Conservation (phyloP, 1,140 invertebrate genomes). For the Anastrepha ludens region DNA sequence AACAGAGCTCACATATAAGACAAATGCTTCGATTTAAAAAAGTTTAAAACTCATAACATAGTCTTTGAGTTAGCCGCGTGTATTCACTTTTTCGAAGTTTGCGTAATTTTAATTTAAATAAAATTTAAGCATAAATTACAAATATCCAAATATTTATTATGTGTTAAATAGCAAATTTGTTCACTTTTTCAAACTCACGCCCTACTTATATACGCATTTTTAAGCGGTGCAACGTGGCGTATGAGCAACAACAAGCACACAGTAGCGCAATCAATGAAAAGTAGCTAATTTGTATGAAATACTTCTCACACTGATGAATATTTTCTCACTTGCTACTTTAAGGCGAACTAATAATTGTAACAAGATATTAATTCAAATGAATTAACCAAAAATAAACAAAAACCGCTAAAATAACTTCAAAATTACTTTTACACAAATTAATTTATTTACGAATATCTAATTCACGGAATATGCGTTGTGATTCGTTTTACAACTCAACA, state of each 20-base stretch:
- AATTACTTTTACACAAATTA: background rate
- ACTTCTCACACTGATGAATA: background rate
- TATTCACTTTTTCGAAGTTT: too few relatives aligned
- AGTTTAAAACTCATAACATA: too few relatives aligned
- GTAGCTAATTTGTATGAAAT: background rate
- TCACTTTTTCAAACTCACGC: too few relatives aligned
- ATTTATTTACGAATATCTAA: background rate
- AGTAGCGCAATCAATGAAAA: background rate
- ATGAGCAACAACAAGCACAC: background rate
- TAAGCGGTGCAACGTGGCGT: background rate
- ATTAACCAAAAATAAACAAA: background rate
- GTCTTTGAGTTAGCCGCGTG: too few relatives aligned
- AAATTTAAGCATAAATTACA: too few relatives aligned
- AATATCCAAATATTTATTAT: too few relatives aligned
- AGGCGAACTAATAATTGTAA: background rate
- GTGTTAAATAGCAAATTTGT: too few relatives aligned
- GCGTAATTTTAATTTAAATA: too few relatives aligned
- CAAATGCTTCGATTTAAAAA: too few relatives aligned
- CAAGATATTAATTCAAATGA: background rate
- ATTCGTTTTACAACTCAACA: slow-evolving; percentile 17
- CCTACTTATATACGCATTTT: too few relatives aligned
- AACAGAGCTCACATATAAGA: too few relatives aligned
- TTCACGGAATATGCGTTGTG: background rate
- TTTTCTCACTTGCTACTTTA: too few relatives aligned
- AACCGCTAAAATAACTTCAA: background rate